Base-by-base conservation (phyloP, 2,113 vertebrate genomes). In the Lycaon pictus region DNA sequence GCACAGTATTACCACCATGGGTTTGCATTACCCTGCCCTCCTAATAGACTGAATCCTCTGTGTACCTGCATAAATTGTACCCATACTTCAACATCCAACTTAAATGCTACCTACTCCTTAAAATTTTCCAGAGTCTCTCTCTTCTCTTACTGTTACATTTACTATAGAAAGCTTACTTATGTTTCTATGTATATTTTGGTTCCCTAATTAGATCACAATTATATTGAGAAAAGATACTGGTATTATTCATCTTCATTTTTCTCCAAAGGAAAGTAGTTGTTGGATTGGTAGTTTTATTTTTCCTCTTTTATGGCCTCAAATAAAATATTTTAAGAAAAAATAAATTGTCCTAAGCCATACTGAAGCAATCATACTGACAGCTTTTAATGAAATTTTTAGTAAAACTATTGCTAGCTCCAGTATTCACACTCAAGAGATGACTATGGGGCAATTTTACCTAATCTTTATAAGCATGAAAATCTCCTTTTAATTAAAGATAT, bases 401-500 rank as follows among this genome's bases (percentile, higher is more conserved):
- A 43, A 67, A 90, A 79, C 37, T 82, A 48, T 62, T 37, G 17
- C 51, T 91, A 53, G 51, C 63, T 93, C 35, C 58, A 10, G 35
- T 56, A 77, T 94, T 88, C 58, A 82, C 55, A 69, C 27, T 91
- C 65, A 85, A 89, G n/a, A 96, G 58, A 86, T 55, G 55, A 96
- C 67, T 60, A 32, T 15, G 4, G 69, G 86, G 22, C 19, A 77
- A 37, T 84, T 81, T 93, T 43, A 62, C 19, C 17, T 97, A 58
- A 89, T 95, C 81, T 97, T 89, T 58, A 27, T 63, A 97, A 69
- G 84, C 56, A 96, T 76, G 86, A 95, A 98, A 90, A 93, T 86
- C 69, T 88, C 48, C 51, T 96, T 97, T 89, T 93, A 91, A 97
- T 97, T 88, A 88, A 97, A 94, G 86, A 80, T 65, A 89, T 32